Evolutionary conservation across 2,113 vertebrate species (phyloP).

Genomic region (Tonatia bakeri): DNA sequence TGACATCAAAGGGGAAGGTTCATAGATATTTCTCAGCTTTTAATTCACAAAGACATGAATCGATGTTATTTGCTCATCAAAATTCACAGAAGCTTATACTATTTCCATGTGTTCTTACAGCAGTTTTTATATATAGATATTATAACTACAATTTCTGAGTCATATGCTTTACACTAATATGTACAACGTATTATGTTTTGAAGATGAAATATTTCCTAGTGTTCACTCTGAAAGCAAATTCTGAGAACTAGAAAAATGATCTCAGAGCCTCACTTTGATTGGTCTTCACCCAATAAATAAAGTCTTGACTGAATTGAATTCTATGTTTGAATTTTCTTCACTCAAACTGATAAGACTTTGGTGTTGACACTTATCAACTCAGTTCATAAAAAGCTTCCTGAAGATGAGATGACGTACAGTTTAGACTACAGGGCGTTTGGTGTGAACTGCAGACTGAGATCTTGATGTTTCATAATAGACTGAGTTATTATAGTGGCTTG

Average conservation of each 20-base stretch:
- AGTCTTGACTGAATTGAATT: not conserved
- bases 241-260: constrained; percentile 1
- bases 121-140: constrained; percentile 22
- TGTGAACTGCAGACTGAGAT: not conserved
- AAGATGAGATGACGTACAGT: not conserved
- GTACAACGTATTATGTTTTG: constrained; percentile 28
- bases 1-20: not conserved
- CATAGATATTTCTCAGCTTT: not conserved
- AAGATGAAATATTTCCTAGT: constrained; percentile 45
- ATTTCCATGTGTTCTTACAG: constrained; percentile 17
- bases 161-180: constrained; percentile 18
- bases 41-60: constrained; percentile 31
- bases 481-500: not conserved
- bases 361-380: not conserved
- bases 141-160: constrained; percentile 36
- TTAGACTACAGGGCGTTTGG: not conserved
- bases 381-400: not conserved
- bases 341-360: not conserved
- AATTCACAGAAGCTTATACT: not conserved
- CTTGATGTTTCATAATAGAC: not conserved
- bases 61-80: constrained; percentile 37
- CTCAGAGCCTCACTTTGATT: not conserved
- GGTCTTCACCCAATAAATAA: not conserved
- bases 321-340: not conserved
- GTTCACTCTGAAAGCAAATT: constrained; percentile 33